Percentiles rank a stretch among this genome's conserved stretches.
These are phyloP conservation scores for Neosalanx taihuensis DNA, from an alignment of 2,797 vertebrate genomes.

Conservation along the genomic window DNA sequence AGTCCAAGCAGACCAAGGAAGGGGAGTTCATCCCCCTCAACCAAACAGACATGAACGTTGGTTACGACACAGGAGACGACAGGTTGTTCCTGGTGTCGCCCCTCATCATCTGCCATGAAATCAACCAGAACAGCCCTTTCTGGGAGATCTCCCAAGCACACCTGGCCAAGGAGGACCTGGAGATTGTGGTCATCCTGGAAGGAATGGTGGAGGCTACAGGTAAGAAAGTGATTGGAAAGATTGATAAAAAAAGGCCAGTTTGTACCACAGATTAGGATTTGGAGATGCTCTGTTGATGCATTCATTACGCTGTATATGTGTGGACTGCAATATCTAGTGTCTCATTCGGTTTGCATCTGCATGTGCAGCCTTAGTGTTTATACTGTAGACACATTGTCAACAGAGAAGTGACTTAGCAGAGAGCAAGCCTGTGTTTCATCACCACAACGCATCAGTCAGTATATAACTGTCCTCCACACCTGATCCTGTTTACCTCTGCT, in stretches of 20 bases:
- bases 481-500: not conserved
- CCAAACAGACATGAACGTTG: conserved; percentile 99
- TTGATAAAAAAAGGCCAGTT: not conserved
- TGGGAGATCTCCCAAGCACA: conserved; percentile 94
- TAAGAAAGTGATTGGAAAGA: conserved; percentile 59
- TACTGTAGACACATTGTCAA: not conserved
- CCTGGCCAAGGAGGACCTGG: conserved; percentile 90
- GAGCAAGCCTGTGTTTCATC: not conserved
- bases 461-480: not conserved
- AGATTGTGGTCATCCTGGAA: conserved; percentile 98
- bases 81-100: conserved; percentile 97
- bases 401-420: not conserved
- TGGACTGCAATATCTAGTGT: not conserved
- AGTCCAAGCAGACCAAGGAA: conserved; percentile 99
- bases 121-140: conserved; percentile 97
- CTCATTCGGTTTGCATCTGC: not conserved
- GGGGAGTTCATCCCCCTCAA: conserved; percentile 99
- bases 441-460: not conserved
- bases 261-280: not conserved
- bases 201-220: conserved; percentile 99
- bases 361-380: not conserved
- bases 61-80: conserved; percentile 97
- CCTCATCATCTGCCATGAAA: conserved; percentile 98
- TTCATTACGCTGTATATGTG: not conserved
- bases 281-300: no score